phyloP scores from a whole-genome alignment of 2,888 invertebrate genomes.

The Corythucha ciliata region DNA sequence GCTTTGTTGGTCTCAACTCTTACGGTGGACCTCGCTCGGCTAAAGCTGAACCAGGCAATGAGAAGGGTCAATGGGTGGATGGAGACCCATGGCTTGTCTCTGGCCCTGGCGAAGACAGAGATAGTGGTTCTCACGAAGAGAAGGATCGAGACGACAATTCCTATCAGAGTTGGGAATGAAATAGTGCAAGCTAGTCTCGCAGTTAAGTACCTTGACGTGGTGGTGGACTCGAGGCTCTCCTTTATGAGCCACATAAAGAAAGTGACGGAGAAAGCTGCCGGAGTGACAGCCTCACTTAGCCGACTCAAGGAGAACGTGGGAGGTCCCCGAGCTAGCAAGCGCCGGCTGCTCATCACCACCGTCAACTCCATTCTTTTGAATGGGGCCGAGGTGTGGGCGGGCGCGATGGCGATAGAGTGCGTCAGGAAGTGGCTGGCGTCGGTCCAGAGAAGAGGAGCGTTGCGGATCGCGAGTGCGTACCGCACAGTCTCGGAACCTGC shows the following conservation, averaged over 20 bases:
- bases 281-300: conserved; percentile 22
- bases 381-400: conserved; percentile 23
- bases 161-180: neutral
- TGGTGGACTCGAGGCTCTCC: conserved; percentile 28
- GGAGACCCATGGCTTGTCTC: conserved; percentile 19
- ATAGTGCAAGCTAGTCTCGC: neutral
- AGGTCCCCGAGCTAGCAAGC: conserved; percentile 15
- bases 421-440: conserved; percentile 27
- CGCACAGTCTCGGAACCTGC: conserved; percentile 34
- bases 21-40: conserved; percentile 18
- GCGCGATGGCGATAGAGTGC: conserved; percentile 20
- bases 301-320: conserved; percentile 34
- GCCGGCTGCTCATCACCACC: conserved; percentile 1
- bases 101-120: conserved; percentile 3
- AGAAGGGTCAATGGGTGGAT: conserved; percentile 27
- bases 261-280: conserved; percentile 27
- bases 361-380: conserved; percentile 8
- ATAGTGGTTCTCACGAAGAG: neutral
- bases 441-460: conserved; percentile 31
- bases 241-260: conserved; percentile 29
- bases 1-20: conserved; percentile 4
- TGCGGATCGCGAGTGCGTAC: conserved; percentile 32
- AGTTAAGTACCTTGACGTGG: conserved; percentile 18
- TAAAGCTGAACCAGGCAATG: conserved; percentile 19
- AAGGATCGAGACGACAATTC: neutral